These are phyloP conservation scores for Rhagoletis pomonella DNA, from an alignment of 1,140 invertebrate species.

Conservation along the genomic window DNA sequence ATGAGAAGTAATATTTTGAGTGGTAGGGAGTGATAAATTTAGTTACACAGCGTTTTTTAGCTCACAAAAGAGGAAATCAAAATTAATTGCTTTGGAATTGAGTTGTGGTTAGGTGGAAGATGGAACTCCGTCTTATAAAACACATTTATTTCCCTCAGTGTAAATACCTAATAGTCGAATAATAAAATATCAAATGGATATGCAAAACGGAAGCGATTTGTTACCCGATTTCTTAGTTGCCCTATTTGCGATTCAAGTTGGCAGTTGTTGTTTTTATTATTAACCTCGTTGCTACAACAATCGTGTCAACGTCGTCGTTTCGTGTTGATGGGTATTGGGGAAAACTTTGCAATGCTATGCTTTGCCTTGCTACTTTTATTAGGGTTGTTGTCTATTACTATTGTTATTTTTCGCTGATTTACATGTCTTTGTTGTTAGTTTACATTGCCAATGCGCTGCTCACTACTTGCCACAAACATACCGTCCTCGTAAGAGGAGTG, in stretches of 20 bases:
- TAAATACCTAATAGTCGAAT: background rate
- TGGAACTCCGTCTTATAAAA: too few species aligned
- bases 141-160: too few species aligned
- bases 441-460: background rate
- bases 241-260: background rate
- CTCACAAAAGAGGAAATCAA: too few species aligned
- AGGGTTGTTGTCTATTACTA: background rate
- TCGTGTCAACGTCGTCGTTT: too few species aligned
- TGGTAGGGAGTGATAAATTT: too few species aligned
- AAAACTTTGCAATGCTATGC: background rate
- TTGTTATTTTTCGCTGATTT: slow-evolving; percentile 1
- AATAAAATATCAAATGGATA: slow-evolving; percentile 27
- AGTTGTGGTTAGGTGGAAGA: too few species aligned
- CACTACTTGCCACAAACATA: background rate
- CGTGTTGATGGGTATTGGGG: background rate
- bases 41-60: too few species aligned
- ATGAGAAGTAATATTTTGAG: too few species aligned
- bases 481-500: background rate
- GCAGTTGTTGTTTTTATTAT: background rate
- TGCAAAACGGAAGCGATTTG: slow-evolving; percentile 44
- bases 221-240: slow-evolving; percentile 34
- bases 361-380: background rate
- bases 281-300: slow-evolving; percentile 32
- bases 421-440: background rate
- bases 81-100: too few species aligned